Conservation (phyloP, 2,888 invertebrate species). For the Spodoptera picta region DNA sequence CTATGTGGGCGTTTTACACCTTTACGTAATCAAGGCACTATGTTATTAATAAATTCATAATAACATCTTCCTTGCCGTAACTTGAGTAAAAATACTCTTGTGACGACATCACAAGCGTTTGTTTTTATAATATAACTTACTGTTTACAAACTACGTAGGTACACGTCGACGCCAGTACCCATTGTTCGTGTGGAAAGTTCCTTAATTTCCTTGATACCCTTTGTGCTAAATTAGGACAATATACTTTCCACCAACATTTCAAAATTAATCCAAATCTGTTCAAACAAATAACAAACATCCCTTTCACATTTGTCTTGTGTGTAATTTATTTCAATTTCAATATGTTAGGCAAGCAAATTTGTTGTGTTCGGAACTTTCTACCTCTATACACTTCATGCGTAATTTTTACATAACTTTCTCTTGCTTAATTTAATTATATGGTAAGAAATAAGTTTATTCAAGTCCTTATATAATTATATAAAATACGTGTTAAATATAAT, state of each 20-base stretch:
- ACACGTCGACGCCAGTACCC: conserved; percentile 1
- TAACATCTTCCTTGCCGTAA: too few relatives aligned
- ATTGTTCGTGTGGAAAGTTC: conserved; percentile 24
- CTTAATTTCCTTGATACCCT: conserved; percentile 24
- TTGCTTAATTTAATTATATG: too few relatives aligned
- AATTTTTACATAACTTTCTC: too few relatives aligned
- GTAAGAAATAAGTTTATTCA: too few relatives aligned
- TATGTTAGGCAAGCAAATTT: neutral
- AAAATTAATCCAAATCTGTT: conserved; percentile 32
- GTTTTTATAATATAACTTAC: conserved; percentile 9
- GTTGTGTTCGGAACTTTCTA: conserved; percentile 19
- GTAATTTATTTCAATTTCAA: conserved; percentile 15
- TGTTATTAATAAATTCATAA: too few relatives aligned
- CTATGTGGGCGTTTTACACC: too few relatives aligned
- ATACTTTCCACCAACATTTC: conserved; percentile 33
- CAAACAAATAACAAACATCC: conserved; percentile 25
- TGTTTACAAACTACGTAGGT: conserved; percentile 25
- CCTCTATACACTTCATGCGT: conserved; percentile 19
- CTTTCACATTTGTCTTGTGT: conserved; percentile 19
- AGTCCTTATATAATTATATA: too few relatives aligned
- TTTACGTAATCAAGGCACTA: too few relatives aligned
- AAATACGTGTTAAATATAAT: too few relatives aligned
- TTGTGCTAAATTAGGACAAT: conserved; percentile 23
- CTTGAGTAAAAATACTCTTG: conserved; percentile 5
- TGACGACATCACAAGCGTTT: neutral